Percentiles rank a stretch among this genome's conserved stretches.
Evolutionary conservation across 2,113 vertebrate genomes (phyloP).

Genomic region (Rhagologus leucostigma): DNA sequence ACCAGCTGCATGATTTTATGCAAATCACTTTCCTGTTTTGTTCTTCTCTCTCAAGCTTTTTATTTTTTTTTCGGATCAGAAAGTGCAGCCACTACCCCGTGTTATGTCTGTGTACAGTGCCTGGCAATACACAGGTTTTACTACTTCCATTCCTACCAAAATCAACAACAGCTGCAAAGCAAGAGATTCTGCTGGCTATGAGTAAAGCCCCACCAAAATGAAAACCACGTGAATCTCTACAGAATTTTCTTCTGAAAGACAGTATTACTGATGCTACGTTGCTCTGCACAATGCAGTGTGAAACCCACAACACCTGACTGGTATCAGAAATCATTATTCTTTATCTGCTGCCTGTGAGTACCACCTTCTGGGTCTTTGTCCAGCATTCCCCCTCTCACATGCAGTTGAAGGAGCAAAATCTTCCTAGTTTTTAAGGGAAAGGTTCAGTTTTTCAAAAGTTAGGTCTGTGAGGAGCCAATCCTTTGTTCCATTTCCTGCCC

Average conservation of each 20-base stretch:
- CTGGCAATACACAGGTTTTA: not conserved
- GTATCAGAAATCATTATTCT: not conserved
- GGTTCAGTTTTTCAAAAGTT: not conserved
- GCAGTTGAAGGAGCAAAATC: not conserved
- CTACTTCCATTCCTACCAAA: not conserved
- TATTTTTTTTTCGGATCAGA: not conserved
- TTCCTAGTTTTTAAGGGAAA: not conserved
- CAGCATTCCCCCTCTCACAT: not conserved
- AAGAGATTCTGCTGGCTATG: not conserved
- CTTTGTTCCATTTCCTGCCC: not conserved
- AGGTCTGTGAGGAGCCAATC: not conserved
- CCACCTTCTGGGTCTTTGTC: not conserved
- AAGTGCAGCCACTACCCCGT: not conserved
- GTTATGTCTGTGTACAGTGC: not conserved
- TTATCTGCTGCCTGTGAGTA: not conserved
- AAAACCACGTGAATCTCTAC: not conserved
- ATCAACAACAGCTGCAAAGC: not conserved
- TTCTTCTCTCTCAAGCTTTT: not conserved
- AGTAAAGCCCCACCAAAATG: not conserved
- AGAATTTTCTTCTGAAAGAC: not conserved
- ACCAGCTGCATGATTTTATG: not conserved
- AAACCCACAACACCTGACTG: not conserved
- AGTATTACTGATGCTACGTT: rapidly evolving
- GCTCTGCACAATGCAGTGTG: not conserved
- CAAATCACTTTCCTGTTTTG: not conserved